Conservation (phyloP, 2,888 invertebrate genomes). For the Xanthia icteritia region DNA sequence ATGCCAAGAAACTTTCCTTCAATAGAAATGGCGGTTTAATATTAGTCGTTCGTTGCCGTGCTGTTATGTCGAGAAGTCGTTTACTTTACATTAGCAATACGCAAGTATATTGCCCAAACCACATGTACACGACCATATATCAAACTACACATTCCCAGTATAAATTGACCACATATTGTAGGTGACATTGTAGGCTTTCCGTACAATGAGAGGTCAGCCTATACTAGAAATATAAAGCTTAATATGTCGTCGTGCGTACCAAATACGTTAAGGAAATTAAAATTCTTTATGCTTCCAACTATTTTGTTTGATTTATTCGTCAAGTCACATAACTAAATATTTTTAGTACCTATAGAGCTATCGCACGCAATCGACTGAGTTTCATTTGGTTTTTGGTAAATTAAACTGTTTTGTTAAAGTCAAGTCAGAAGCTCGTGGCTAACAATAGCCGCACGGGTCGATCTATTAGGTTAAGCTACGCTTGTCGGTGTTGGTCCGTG, state of each 20-base stretch:
- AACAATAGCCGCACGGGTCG: too few relatives aligned
- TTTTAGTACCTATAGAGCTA: slow-evolving; percentile 47
- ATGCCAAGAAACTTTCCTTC: slow-evolving; percentile 36
- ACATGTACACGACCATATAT: slow-evolving; percentile 11
- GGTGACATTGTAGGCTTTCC: neutral
- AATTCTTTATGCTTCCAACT: slow-evolving; percentile 50
- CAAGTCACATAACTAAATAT: slow-evolving; percentile 48
- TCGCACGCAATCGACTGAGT: slow-evolving; percentile 53
- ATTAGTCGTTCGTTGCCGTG: slow-evolving; percentile 47
- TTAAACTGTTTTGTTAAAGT: slow-evolving; percentile 16
- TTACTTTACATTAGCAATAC: slow-evolving; percentile 66
- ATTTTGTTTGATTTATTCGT: slow-evolving; percentile 61
- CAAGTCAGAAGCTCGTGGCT: neutral
- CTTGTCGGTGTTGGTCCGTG: too few relatives aligned
- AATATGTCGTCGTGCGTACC: slow-evolving; percentile 16
- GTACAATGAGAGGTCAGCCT: neutral
- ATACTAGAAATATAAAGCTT: slow-evolving; percentile 1
- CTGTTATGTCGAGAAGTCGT: slow-evolving; percentile 61
- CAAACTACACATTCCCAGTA: neutral
- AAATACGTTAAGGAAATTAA: slow-evolving; percentile 52
- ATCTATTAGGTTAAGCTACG: too few relatives aligned
- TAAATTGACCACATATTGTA: neutral
- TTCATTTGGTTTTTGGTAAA: slow-evolving; percentile 42
- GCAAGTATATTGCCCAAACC: slow-evolving; percentile 40
- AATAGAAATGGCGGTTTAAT: slow-evolving; percentile 39